Evolutionary conservation across 2,888 invertebrate genomes (phyloP).

Genomic region (Cerastis leucographa): DNA sequence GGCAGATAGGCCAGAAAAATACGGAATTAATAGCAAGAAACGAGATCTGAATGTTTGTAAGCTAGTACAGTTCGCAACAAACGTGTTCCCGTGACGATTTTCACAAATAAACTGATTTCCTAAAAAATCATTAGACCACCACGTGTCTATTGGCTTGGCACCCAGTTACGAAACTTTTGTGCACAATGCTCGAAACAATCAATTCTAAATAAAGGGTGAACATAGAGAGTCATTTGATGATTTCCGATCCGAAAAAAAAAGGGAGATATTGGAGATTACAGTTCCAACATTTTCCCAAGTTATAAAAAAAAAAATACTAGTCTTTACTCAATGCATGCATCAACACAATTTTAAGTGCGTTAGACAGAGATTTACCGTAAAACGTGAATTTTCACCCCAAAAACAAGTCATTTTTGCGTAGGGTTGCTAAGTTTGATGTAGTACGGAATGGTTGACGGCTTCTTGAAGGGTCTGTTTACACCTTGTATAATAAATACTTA

Average conservation of each 20-base stretch:
- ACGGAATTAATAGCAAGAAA: conserved; percentile 61
- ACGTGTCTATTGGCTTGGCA: background rate
- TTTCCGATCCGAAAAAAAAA: too few relatives aligned
- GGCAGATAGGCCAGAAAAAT: conserved; percentile 63
- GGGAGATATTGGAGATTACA: too few relatives aligned
- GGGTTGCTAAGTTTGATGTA: too few relatives aligned
- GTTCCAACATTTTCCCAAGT: too few relatives aligned
- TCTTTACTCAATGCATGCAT: too few relatives aligned
- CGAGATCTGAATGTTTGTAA: conserved; percentile 64
- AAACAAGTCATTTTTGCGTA: too few relatives aligned
- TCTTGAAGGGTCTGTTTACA: background rate
- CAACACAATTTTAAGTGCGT: too few relatives aligned
- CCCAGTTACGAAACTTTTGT: background rate
- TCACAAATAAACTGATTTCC: background rate
- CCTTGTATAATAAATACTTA: background rate
- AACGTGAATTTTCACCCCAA: too few relatives aligned
- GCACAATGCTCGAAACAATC: background rate
- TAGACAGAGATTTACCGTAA: too few relatives aligned
- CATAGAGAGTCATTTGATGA: too few relatives aligned
- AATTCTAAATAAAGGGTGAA: background rate
- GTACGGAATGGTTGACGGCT: too few relatives aligned
- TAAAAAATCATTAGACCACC: background rate
- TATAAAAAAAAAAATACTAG: too few relatives aligned
- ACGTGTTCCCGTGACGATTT: background rate
- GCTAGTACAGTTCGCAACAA: conserved; percentile 47